These are phyloP conservation scores for Hydropsyche betteni DNA, from an alignment of 2,888 invertebrate species.

Conservation along the genomic window DNA sequence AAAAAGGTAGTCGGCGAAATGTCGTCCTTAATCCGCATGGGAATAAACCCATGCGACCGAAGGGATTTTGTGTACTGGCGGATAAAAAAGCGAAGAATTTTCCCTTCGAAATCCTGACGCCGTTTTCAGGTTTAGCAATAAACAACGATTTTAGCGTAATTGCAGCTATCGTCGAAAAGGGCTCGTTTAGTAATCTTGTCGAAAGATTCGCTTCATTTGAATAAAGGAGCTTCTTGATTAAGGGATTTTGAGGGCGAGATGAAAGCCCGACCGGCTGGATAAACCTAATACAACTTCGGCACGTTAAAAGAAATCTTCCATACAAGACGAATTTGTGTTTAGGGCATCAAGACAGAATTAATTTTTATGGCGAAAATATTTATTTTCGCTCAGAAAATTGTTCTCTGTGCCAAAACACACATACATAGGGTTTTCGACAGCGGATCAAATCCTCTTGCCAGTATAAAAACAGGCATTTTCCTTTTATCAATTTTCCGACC, in stretches of 20 bases:
- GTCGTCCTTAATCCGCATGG: conserved; percentile 41
- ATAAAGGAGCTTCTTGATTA: conserved; percentile 39
- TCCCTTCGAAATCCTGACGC: conserved; percentile 20
- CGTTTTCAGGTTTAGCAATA: conserved; percentile 42
- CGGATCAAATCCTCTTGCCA: conserved; percentile 31
- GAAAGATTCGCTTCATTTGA: conserved; percentile 39
- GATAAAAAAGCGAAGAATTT: conserved; percentile 37
- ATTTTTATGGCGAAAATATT: too few species aligned
- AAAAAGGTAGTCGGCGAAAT: conserved; percentile 42
- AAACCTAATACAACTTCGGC: too few species aligned
- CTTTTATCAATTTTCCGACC: conserved; percentile 50
- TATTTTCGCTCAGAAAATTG: too few species aligned
- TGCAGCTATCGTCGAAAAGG: conserved; percentile 34
- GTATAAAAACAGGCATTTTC: conserved; percentile 41
- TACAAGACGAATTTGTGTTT: too few species aligned
- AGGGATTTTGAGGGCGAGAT: conserved; percentile 27
- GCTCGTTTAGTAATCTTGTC: conserved; percentile 37
- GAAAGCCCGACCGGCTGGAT: conserved; percentile 1
- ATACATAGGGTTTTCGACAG: not conserved
- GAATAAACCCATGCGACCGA: conserved; percentile 35
- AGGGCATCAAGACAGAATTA: too few species aligned
- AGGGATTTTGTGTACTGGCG: not conserved
- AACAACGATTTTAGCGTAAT: conserved; percentile 44
- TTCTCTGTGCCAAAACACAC: too few species aligned
- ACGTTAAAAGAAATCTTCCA: too few species aligned